These are phyloP conservation scores for Tachina fera DNA, from an alignment of 2,888 invertebrate species.

Conservation along the genomic window DNA sequence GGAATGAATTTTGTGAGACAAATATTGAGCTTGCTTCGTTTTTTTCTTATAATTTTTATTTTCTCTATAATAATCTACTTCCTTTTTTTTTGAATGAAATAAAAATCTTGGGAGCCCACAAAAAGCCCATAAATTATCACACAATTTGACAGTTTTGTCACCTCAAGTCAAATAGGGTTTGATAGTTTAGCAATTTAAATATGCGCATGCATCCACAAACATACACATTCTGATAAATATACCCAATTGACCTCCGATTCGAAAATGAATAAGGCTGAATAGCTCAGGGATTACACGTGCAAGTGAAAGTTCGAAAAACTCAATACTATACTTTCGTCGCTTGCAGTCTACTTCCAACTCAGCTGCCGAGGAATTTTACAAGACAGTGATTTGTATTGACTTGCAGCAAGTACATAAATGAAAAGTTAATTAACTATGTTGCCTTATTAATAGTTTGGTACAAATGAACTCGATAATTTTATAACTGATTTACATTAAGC, in stretches of 20 bases:
- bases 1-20: background rate
- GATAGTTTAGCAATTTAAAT: constrained; percentile 30
- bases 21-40: background rate
- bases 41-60: background rate
- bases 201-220: background rate
- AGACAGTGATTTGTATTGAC: too few species aligned
- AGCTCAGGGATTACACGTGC: too few species aligned
- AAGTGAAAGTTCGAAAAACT: too few species aligned
- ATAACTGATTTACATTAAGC: too few species aligned
- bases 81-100: background rate
- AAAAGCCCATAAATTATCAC: constrained; percentile 67
- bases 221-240: background rate
- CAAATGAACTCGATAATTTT: too few species aligned
- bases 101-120: constrained; percentile 66
- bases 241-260: background rate
- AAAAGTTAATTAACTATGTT: too few species aligned
- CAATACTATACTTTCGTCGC: too few species aligned
- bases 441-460: too few species aligned
- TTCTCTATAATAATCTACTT: background rate
- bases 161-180: constrained; percentile 51
- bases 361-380: too few species aligned
- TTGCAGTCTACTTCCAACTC: too few species aligned
- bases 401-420: too few species aligned
- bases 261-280: background rate
- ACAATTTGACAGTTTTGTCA: constrained; percentile 68